Conservation (phyloP, 1,140 invertebrate genomes). For the Aphelinus atriplicis region DNA sequence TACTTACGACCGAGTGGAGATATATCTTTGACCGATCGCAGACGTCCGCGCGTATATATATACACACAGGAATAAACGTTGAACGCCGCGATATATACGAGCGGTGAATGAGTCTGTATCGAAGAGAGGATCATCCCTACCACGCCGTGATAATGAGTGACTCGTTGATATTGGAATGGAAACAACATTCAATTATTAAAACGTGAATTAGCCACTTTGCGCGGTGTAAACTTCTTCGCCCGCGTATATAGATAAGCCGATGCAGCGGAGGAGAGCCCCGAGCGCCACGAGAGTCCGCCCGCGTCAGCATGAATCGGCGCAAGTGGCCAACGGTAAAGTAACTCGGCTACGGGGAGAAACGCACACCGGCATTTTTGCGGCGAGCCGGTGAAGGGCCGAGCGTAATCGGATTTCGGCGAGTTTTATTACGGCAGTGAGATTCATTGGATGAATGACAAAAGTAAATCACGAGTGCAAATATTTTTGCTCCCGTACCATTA, state of each 20-base stretch:
- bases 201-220: constrained; percentile 38
- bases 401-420: too few species aligned
- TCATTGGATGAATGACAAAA: too few species aligned
- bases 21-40: neutral
- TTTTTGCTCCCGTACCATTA: too few species aligned
- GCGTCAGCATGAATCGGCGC: constrained; percentile 29
- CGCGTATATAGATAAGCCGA: neutral
- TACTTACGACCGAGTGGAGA: too few species aligned
- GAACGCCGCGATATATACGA: neutral
- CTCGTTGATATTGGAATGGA: constrained; percentile 36
- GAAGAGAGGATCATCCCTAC: neutral
- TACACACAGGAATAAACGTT: neutral
- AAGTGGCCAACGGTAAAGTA: too few species aligned
- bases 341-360: too few species aligned
- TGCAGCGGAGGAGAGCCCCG: neutral
- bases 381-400: too few species aligned
- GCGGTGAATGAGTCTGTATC: neutral
- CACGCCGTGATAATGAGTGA: constrained; percentile 27
- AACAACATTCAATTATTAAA: constrained; percentile 42
- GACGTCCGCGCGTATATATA: neutral
- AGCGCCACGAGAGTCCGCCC: neutral
- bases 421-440: too few species aligned
- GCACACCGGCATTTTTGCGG: too few species aligned
- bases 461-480: too few species aligned
- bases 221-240: constrained; percentile 37